Evolutionary conservation across 2,113 vertebrate genomes (phyloP), one percentile per base, ranked within the genome.

Genomic region (Sapayoa aenigma): DNA sequence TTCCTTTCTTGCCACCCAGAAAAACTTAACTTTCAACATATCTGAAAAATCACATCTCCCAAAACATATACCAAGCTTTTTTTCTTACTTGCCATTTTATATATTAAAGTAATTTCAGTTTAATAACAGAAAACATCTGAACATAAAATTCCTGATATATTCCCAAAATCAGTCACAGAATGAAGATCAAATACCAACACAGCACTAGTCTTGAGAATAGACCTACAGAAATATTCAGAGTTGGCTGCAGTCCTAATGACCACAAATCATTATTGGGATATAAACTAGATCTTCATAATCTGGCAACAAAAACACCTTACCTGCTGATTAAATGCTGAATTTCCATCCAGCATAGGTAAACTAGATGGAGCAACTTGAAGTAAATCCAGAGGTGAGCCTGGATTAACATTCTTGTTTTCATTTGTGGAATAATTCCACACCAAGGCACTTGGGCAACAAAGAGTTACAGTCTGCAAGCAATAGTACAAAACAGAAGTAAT

Each of bases 401-500:
- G 97, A 96, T 96, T 98, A 23, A 67, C 4, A 14, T 79, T 98
- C 97, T 97, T n/a, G n/a, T 98, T 98, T 95, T 98, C 98, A 13
- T 97, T 98, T 65, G 97, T 97, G 96, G 97, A 98, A 14, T 98
- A 98, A 94, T 98, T 98, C 98, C 98, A 98, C 96, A 98, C 98
- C 97, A 98, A 98, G 98, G 98, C 98, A 98, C 98, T 98, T 98
- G 98, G 98, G 96, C 98, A 98, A 95, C 98, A 98, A 69, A 98
- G 98, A 82, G 98, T 98, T 95, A 98, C 95, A 62, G 98, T 98
- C 98, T 98, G 91, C 56, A 97, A 95, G 42, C 37, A 89, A 89
- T 1, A 80, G 75, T 7, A 82, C 33, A 93, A 89, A 79, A 62
- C 27, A 90, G 39, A 84, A 93, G n/a, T 41, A 30, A 66, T 87